Base-by-base conservation (phyloP, 2,888 invertebrate species). In the Trichacis sp. region DNA sequence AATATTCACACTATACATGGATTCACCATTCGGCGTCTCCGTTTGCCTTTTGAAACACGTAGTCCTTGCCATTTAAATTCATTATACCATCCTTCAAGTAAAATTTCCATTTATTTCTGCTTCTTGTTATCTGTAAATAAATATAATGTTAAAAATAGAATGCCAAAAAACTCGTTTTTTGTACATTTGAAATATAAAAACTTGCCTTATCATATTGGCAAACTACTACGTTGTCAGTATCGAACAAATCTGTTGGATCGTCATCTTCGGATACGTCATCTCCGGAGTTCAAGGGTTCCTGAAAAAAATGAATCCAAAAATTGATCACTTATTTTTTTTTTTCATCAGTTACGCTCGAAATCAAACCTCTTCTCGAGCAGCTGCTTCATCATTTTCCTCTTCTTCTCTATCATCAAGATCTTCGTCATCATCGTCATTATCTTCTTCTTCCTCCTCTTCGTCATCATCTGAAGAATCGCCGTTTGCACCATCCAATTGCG, bases 101-200 rank as follows among this genome's bases (percentile, higher is more conserved):
- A 85, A 99, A 98, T 88, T 98, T 99, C 99, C 99, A 99, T 86
- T 97, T 97, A 86, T 97, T 98, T 79, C 98, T 92, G 84, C 95
- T 97, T 84, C 99, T 91, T 70, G 97, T 97, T 65, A 99, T 97
- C 94, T 95, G 83, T 14, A 86, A 85, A 61, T 64, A 49, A 52
- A 46, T 24, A 24, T 5, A 24, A 8, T 24, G 3, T 24, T 24
- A 24, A 5, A 8, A 24, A 24, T 24, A 24, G 24, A 24, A 49
- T 40, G 33, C 11, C 11, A 60, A 19, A 19, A 51, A 54, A 43
- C 29, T 5, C 43, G 12, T 43, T 49, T 19, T 19, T 60, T 43
- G 47, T 57, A n/a, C 8, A 15, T 18, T 15, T 49, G 8, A 15
- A 49, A 24, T 24, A 24, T 24, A 6, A 12, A 19, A 9, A 20